phyloP scores from a whole-genome alignment of 1,140 invertebrate genomes.

The Sweltsa coloradensis region DNA sequence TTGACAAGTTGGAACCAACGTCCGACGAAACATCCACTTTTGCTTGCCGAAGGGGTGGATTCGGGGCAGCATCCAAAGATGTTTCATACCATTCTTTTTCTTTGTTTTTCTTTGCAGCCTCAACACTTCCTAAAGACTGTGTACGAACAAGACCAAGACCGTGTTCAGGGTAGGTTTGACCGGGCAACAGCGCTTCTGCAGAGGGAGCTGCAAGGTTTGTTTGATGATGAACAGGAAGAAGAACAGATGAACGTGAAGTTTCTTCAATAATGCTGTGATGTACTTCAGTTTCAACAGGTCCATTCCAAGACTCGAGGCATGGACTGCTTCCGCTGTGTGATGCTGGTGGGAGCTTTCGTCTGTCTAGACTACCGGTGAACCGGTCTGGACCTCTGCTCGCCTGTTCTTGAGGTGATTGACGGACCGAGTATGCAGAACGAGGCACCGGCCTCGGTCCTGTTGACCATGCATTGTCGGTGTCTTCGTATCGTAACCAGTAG shows the following conservation, averaged over 20 bases:
- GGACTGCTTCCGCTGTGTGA: conserved; percentile 11
- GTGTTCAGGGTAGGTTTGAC: conserved; percentile 33
- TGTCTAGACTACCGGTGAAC: conserved; percentile 49
- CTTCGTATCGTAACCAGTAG: no score
- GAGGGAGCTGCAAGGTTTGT: conserved; percentile 4
- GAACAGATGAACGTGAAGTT: background rate
- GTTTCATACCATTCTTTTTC: conserved; percentile 67
- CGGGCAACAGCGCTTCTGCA: conserved; percentile 24
- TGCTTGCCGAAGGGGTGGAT: conserved; percentile 19
- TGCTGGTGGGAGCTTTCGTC: conserved; percentile 31
- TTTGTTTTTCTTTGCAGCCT: conserved; percentile 27
- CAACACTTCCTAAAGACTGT: conserved; percentile 47
- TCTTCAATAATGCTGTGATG: conserved; percentile 10
- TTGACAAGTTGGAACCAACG: background rate
- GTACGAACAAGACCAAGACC: conserved; percentile 38
- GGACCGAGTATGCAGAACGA: no score
- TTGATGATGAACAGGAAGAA: background rate
- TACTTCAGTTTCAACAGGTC: conserved; percentile 19
- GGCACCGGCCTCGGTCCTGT: no score
- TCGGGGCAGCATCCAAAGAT: conserved; percentile 45
- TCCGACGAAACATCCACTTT: background rate
- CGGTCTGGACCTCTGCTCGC: no score
- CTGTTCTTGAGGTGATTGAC: no score
- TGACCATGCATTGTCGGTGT: no score
- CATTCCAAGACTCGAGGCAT: conserved; percentile 17